Base-by-base conservation (phyloP, 2,797 vertebrate genomes). In the Danio tinwini region DNA sequence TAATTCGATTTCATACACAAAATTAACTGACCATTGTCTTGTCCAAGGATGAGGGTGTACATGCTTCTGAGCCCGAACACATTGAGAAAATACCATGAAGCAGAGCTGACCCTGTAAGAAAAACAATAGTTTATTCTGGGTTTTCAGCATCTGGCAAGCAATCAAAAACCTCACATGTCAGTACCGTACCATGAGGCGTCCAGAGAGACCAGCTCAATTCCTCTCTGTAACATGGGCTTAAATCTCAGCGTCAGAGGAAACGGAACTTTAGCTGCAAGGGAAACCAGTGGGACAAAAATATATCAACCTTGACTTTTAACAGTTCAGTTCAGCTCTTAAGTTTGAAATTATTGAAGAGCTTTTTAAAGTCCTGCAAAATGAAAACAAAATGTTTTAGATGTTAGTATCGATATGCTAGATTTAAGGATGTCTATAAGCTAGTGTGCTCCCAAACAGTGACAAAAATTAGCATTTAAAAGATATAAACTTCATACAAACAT, bases 71-170 rank as follows among this genome's bases (percentile, higher is more conserved):
- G 90, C 0, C 95, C 95, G 71, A 96, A 96, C 63, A 96, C 95
- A 0, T 96, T 96, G 12, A 96, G 94, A 88, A 96, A 96, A 84
- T 96, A 95, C 95, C 95, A 96, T 83, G 95, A 96, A 0, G 94
- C 95, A 0, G 95, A 95, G 40, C 93, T 95, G 81, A 94, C 92
- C 94, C 93, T 95, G 85, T 9, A 63, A 58, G 55, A 82, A 14
- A 9, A 9, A 70, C 8, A 17, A 67, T n/a, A 53, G 44, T 72
- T 62, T 0, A 47, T 45, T 16, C 13, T 70, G 6, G 17, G 9
- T 50, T 45, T 42, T 56, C 19, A 47, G 56, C 9, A 37, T 47
- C 44, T 37, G 13, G 29, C 6, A 50, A 62, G 44, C 50, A 52
- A 65, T 11, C 39, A 45, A 62, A 21, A n/a, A 6, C 5, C 2